Conservation (phyloP, 2,797 vertebrate species). For the Erethizon dorsatum region DNA sequence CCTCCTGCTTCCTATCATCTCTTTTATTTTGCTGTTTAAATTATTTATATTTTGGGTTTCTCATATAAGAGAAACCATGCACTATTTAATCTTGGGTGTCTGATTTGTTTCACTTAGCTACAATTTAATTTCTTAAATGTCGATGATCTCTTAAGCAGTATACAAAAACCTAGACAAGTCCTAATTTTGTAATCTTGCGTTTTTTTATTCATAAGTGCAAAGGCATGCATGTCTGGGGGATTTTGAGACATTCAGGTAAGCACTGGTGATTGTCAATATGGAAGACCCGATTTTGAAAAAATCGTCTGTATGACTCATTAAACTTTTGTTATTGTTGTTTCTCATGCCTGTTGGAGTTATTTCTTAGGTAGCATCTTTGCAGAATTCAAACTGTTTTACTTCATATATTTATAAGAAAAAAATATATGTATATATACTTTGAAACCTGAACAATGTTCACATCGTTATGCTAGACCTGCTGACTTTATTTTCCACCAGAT, state of each 20-base stretch:
- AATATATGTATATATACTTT: neutral
- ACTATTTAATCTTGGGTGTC: neutral
- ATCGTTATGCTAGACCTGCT: neutral
- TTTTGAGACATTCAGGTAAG: neutral
- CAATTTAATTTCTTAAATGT: neutral
- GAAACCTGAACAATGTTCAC: constrained; percentile 13
- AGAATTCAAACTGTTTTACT: neutral
- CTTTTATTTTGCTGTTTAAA: neutral
- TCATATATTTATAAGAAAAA: neutral
- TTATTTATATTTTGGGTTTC: neutral
- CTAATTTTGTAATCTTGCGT: neutral
- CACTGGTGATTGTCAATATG: neutral
- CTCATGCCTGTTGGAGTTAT: neutral
- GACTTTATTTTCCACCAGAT: constrained; percentile 58
- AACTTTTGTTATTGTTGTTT: neutral
- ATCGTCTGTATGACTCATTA: neutral
- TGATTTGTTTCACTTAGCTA: neutral
- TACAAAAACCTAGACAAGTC: constrained; percentile 14
- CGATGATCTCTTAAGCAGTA: neutral
- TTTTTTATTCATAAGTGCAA: constrained; percentile 9
- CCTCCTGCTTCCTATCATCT: neutral
- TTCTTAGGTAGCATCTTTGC: constrained; percentile 7
- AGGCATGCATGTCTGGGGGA: neutral
- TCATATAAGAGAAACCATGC: neutral
- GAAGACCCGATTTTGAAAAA: constrained; percentile 13